Evolutionary conservation across 2,888 invertebrate genomes (phyloP), one percentile per base, ranked within the genome.

Genomic region (Polietes domitor): DNA sequence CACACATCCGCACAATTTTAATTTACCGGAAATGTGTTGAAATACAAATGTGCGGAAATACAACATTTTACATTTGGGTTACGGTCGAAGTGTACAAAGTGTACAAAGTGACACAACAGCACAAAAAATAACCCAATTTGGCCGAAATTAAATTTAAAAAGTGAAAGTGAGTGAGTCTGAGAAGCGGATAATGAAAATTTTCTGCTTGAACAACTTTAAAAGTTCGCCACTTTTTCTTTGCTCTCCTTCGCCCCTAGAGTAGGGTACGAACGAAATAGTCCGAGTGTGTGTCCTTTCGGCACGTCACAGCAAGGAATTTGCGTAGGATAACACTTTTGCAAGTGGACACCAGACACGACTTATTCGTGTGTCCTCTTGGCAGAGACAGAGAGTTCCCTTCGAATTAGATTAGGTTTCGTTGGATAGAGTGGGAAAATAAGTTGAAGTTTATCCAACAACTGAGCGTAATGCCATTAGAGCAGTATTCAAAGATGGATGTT

Each of bases 11-110:
- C 19, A 58, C 26, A 58, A 58, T 58, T 58, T 24, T 15, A 26
- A 58, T 58, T 58, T 26, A 26, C 58, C 58, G 58, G 58, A 58
- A 58, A 58, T 58, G 58, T 58, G 58, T 58, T 58, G 24, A 58
- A 26, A 26, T 58, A 58, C 26, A n/a, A n/a, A n/a, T n/a, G n/a
- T n/a, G n/a, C 58, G 58, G 58, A 58, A 58, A 58, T 58, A 24
- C 58, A 58, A 26, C 58, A 26, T 58, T 58, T 58, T 4, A 58
- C 26, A 58, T 58, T 24, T 58, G 58, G 58, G 58, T 58, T 58
- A 24, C 15, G 58, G 58, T 58, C 26, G 15, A 4, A 24, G 26
- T 15, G 26, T 58, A 26, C 26, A 2, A 47, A 47, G n/a, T 47
- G 4, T 47, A 47, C 47, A n/a, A 47, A 47, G 12, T 47, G 47